Percentiles rank a stretch among this genome's conserved stretches.
These are phyloP conservation scores for Acyrthosiphon pisum DNA, from an alignment of 1,140 invertebrate species.

Conservation along the genomic window DNA sequence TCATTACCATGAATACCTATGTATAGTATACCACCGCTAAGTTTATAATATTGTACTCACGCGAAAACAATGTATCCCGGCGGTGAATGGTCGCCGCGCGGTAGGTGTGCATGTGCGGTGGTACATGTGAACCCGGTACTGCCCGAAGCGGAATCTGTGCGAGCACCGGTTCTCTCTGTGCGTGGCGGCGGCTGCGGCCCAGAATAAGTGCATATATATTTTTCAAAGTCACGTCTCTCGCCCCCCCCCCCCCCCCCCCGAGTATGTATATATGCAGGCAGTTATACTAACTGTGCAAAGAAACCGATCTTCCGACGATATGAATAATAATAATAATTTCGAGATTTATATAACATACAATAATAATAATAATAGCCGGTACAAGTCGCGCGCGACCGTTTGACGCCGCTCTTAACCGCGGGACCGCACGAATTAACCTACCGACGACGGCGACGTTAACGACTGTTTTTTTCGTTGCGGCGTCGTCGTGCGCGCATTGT, in stretches of 20 bases:
- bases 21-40: not conserved
- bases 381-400: not conserved
- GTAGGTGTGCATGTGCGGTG: constrained; percentile 10
- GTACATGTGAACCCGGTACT: constrained; percentile 27
- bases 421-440: constrained; percentile 3
- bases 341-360: constrained; percentile 12
- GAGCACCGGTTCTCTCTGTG: constrained; percentile 29
- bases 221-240: constrained; percentile 49
- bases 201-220: constrained; percentile 40
- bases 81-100: not conserved
- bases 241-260: no score
- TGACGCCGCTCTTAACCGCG: not conserved
- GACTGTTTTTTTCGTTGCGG: constrained; percentile 1
- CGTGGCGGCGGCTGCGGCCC: not conserved
- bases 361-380: not conserved
- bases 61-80: constrained; percentile 13
- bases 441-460: not conserved
- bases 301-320: constrained; percentile 22
- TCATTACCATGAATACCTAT: not conserved
- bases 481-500: constrained; percentile 1
- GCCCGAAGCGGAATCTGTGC: constrained; percentile 36
- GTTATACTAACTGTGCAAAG: not conserved
- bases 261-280: not conserved
- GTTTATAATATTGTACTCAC: not conserved
- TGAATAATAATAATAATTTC: constrained; percentile 32